Percentiles rank a stretch among this genome's conserved stretches.
Conservation (phyloP, 2,888 invertebrate species). For the Drosophila cracens region DNA sequence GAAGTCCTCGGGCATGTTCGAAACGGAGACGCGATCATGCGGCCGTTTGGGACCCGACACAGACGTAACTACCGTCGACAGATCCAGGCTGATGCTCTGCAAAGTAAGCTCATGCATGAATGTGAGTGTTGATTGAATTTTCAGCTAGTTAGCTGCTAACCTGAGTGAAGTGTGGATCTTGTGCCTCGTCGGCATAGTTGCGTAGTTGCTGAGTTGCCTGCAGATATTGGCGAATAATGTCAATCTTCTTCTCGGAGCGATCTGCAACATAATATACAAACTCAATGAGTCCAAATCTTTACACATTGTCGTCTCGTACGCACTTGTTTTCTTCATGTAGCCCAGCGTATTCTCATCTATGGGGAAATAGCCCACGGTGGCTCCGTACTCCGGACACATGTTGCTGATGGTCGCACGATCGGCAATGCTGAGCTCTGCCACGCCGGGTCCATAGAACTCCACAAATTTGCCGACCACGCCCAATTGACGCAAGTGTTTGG, state of each 20-base stretch:
- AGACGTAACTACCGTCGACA: slow-evolving; percentile 95
- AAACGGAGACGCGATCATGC: slow-evolving; percentile 96
- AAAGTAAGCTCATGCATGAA: slow-evolving; percentile 19
- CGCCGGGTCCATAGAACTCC: slow-evolving; percentile 98
- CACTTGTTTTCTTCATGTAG: slow-evolving; percentile 95
- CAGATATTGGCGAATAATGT: slow-evolving; percentile 92
- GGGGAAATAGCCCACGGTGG: slow-evolving; percentile 97
- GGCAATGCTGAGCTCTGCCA: slow-evolving; percentile 95
- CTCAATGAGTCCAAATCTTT: background rate
- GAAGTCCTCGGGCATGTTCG: slow-evolving; percentile 96
- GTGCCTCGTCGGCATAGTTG: slow-evolving; percentile 89
- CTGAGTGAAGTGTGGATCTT: slow-evolving; percentile 94
- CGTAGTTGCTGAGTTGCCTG: slow-evolving; percentile 92
- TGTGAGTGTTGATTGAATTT: background rate
- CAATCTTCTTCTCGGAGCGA: slow-evolving; percentile 91
- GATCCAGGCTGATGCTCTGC: slow-evolving; percentile 88
- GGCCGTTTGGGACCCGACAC: slow-evolving; percentile 99
- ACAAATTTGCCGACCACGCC: slow-evolving; percentile 99
- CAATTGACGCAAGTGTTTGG: slow-evolving; percentile 96
- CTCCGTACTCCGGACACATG: slow-evolving; percentile 99
- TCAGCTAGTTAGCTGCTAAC: slow-evolving; percentile 63
- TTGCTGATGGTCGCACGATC: slow-evolving; percentile 99
- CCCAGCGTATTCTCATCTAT: slow-evolving; percentile 92
- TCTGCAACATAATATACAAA: slow-evolving; percentile 86
- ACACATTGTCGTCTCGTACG: background rate